Evolutionary conservation across 2,797 vertebrate genomes (phyloP), one percentile per base, ranked within the genome.

Genomic region (Spea hammondii): DNA sequence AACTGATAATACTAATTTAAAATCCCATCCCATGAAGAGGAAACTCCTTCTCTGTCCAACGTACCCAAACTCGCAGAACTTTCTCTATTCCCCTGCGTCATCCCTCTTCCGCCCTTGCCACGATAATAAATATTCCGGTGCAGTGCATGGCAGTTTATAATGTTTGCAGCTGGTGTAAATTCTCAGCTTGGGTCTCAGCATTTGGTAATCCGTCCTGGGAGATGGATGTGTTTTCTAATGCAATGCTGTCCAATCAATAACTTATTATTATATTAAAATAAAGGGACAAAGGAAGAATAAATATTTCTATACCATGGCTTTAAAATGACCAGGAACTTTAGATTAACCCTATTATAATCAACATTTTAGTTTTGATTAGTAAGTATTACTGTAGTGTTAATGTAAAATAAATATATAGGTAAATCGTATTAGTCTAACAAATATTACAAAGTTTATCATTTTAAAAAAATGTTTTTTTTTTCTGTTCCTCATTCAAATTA

Each of bases 211-310:
- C 75, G 57, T 82, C 75, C 80, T 64, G 65, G 75, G 80, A 82
- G 80, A 82, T 82, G 80, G 80, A 82, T 82, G 80, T 82, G 80
- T 74, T 82, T 82, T 82, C 70, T 82, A 82, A 82, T 82, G 80
- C 75, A 74, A 74, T 82, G 80, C 71, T 78, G 80, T 82, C 75
- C 65, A 82, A 82, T 82, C 80, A 82, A 82, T 82, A 82, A 68
- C 75, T 82, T 82, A 82, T 82, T 82, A 82, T 82, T 82, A 77
- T 78, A 82, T 82, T 77, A 82, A 82, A 82, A 77, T 77, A 82
- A 77, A 78, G 65, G 70, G 75, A 55, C 62, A 65, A 64, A 72
- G 68, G 46, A 53, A 78, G 80, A 82, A 78, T 70, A 82, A 77
- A 82, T 78, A 82, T 77, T 82, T 82, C 80, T 78, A 66, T 53